A percentile compares a stretch with the other conserved stretches of the same genome.
Evolutionary conservation across 2,888 invertebrate species (phyloP).

Genomic region (Dione vanillae): DNA sequence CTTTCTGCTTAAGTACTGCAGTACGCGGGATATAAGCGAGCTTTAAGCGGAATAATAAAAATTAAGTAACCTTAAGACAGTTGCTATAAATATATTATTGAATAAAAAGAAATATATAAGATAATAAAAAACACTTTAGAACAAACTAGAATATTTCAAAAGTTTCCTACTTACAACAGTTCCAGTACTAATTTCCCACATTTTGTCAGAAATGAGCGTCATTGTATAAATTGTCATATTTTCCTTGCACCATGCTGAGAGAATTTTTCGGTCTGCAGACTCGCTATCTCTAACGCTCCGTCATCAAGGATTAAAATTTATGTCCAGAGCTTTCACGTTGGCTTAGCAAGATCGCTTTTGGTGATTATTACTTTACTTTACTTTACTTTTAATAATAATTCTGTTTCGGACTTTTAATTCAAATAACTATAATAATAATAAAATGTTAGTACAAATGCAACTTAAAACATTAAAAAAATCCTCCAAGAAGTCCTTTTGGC

Average conservation of each 20-base stretch:
- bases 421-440: no score
- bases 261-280: constrained; percentile 21
- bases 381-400: no score
- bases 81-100: no score
- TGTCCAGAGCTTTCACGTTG: neutral
- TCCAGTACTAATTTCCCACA: constrained; percentile 2
- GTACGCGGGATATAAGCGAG: no score
- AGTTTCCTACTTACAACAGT: neutral
- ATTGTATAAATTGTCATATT: neutral
- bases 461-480: no score
- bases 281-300: constrained; percentile 14
- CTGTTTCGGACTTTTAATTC: no score
- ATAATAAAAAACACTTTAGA: neutral
- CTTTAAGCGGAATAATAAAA: no score
- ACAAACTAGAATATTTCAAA: neutral
- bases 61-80: no score
- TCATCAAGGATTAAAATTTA: constrained; percentile 25
- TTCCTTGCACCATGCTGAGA: constrained; percentile 6
- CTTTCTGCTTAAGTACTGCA: no score
- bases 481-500: no score
- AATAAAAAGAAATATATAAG: neutral
- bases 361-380: neutral
- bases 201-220: neutral
- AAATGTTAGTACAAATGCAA: no score
- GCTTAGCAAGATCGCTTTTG: constrained; percentile 7